Evolutionary conservation across 2,888 invertebrate genomes (phyloP).

Genomic region (Didymodactylos carnosus): DNA sequence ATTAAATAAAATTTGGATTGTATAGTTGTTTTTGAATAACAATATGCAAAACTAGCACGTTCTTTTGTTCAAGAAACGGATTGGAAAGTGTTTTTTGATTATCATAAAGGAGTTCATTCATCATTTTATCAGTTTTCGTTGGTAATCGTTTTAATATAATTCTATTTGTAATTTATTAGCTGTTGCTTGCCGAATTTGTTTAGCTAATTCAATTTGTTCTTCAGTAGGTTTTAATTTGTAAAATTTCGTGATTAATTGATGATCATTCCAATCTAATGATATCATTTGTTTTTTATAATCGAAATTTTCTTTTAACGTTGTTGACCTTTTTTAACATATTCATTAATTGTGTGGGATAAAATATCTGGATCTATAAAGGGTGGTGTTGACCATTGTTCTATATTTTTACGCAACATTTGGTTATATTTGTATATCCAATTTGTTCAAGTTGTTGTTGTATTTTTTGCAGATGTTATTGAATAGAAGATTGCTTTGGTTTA

Average conservation of each 20-base stretch:
- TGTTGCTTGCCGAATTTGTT: neutral
- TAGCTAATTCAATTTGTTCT: neutral
- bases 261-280: neutral
- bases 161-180: neutral
- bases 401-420: neutral
- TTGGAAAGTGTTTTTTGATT: neutral
- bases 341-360: neutral
- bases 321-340: neutral
- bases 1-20: neutral
- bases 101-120: neutral
- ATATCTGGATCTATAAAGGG: neutral
- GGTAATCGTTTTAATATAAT: neutral
- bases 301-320: neutral
- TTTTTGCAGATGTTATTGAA: neutral
- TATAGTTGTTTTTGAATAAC: neutral
- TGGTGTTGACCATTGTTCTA: neutral
- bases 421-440: neutral
- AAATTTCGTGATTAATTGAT: neutral
- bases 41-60: neutral
- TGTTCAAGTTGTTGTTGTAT: neutral
- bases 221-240: neutral
- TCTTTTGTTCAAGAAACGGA: neutral
- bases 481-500: neutral
- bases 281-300: neutral
- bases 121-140: neutral